Percentiles rank a stretch among this genome's conserved stretches.
These are phyloP conservation scores for Brachirus orientalis DNA, from an alignment of 2,113 vertebrate species.

Conservation along the genomic window DNA sequence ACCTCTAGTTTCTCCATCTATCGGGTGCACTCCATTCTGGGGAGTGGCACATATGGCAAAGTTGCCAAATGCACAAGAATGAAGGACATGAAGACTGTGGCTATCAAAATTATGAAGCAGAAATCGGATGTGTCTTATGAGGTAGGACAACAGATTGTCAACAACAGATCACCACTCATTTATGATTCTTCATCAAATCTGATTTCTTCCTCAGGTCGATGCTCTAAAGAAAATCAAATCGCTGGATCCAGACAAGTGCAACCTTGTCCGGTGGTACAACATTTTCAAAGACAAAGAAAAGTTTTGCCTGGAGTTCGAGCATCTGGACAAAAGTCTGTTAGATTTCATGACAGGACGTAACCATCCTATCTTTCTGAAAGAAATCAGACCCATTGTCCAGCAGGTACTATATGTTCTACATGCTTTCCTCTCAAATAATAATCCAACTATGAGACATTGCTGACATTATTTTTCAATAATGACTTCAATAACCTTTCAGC, in stretches of 20 bases:
- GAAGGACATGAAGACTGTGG: neutral
- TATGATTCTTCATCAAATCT: neutral
- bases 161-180: too few relatives aligned
- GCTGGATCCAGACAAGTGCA: conserved; percentile 1
- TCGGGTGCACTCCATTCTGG: conserved; percentile 12
- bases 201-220: neutral
- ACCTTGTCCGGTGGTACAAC: neutral
- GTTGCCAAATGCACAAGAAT: conserved; percentile 6
- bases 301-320: conserved; percentile 29
- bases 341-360: conserved; percentile 11
- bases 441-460: neutral
- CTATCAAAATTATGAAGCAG: conserved; percentile 20
- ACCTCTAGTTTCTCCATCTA: neutral
- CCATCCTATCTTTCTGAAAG: neutral
- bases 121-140: neutral
- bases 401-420: too few relatives aligned
- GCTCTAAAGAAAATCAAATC: neutral
- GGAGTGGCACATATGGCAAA: conserved; percentile 8
- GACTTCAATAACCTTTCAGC: conserved; percentile 4
- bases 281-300: neutral
- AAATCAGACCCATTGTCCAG: conserved; percentile 18
- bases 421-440: neutral
- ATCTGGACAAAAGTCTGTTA: conserved; percentile 18
- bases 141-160: neutral
- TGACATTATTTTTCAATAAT: neutral